These are phyloP conservation scores for Apoda limacodes DNA, from an alignment of 2,888 invertebrate species.

Conservation along the genomic window DNA sequence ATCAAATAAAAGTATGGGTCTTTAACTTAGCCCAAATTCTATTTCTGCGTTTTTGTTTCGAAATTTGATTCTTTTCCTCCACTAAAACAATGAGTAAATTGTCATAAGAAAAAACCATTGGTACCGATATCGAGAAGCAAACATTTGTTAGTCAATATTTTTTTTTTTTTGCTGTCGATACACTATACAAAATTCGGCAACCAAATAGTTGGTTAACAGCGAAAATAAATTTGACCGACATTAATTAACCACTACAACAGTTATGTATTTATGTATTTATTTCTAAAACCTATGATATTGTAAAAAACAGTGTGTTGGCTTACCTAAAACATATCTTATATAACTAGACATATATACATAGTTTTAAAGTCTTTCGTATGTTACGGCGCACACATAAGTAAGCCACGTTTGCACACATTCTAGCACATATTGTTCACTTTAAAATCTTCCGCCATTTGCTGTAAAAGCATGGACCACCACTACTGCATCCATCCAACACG, in stretches of 20 bases:
- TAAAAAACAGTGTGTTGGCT: constrained; percentile 66
- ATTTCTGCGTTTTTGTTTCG: too few species aligned
- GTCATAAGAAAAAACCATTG: too few species aligned
- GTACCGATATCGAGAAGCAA: too few species aligned
- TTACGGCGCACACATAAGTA: constrained; percentile 50
- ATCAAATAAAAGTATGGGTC: too few species aligned
- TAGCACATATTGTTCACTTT: too few species aligned
- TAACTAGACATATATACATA: constrained; percentile 65
- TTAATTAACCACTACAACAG: constrained; percentile 58
- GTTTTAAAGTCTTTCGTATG: constrained; percentile 59
- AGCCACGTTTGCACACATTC: too few species aligned
- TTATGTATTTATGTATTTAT: constrained; percentile 55
- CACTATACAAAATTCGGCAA: constrained; percentile 37
- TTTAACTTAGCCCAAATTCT: too few species aligned
- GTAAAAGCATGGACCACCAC: constrained; percentile 36
- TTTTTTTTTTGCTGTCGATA: constrained; percentile 20
- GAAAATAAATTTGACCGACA: too few species aligned
- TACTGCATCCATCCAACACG: constrained; percentile 1
- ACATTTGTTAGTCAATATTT: too few species aligned
- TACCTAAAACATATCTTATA: constrained; percentile 54
- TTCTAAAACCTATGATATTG: constrained; percentile 61
- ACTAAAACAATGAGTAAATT: constrained; percentile 26
- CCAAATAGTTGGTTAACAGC: constrained; percentile 33
- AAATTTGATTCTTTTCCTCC: constrained; percentile 40
- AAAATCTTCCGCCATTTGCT: too few species aligned